A percentile compares a stretch with the other conserved stretches of the same genome.
phyloP scores from a whole-genome alignment of 2,113 vertebrate species.

The Meles meles region DNA sequence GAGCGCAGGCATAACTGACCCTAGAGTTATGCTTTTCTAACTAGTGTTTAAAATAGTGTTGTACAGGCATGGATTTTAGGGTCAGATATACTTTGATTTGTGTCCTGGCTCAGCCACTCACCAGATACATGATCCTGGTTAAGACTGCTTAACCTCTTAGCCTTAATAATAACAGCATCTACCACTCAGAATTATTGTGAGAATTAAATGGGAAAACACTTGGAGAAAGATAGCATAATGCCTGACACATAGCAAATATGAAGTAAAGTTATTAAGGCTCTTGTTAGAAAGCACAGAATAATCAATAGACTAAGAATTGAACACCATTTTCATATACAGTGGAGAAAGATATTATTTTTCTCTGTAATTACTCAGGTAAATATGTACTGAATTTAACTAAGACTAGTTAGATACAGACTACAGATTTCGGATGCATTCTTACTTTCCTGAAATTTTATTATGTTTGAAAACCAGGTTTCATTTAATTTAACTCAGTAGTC shows the following conservation, averaged over 20 bases:
- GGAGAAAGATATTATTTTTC: background rate
- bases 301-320: background rate
- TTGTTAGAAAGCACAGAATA: background rate
- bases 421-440: background rate
- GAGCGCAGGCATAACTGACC: background rate
- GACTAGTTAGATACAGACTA: background rate
- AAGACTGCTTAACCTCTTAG: background rate
- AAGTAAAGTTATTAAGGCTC: background rate
- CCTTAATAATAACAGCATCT: background rate
- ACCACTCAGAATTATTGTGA: background rate
- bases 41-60: background rate
- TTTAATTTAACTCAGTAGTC: background rate
- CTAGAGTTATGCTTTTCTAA: background rate
- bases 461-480: slow-evolving; percentile 1
- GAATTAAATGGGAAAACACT: background rate
- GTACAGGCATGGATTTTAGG: background rate
- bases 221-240: background rate
- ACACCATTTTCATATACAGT: background rate
- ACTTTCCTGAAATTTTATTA: background rate
- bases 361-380: background rate
- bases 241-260: background rate
- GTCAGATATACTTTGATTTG: background rate
- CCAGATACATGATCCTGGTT: background rate
- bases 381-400: background rate
- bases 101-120: background rate